These are phyloP conservation scores for Fregata magnificens DNA, from an alignment of 2,113 vertebrate genomes.

Conservation along the genomic window DNA sequence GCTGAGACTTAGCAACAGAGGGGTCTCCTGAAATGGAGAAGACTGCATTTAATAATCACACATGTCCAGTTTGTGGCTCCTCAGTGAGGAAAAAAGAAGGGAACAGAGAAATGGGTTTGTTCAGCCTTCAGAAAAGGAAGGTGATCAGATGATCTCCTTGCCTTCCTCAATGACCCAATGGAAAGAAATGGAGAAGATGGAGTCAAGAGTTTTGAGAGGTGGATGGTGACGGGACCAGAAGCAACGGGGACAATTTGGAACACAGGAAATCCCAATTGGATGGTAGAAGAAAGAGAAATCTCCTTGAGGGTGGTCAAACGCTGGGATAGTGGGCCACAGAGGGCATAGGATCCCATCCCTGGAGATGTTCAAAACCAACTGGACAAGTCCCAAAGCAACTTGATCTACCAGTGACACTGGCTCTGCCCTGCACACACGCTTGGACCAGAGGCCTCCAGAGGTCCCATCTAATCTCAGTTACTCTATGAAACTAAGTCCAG, in stretches of 20 bases:
- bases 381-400: not conserved
- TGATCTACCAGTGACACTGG: too few relatives aligned
- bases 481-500: not conserved
- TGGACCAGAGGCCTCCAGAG: not conserved
- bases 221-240: not conserved
- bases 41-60: fast-evolving
- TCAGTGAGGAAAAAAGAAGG: not conserved
- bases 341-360: not conserved
- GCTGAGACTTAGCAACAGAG: conserved; percentile 95
- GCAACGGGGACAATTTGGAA: not conserved
- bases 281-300: not conserved
- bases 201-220: not conserved
- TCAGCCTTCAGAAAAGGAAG: not conserved
- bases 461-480: not conserved
- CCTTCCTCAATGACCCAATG: not conserved
- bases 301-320: not conserved
- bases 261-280: not conserved
- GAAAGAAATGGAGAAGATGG: not conserved
- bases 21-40: conserved; percentile 85
- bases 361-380: not conserved
- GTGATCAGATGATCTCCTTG: not conserved
- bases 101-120: not conserved
- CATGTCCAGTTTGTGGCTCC: not conserved
- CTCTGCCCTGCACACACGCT: fast-evolving
- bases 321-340: not conserved